These are phyloP conservation scores for Sterrhoptilus dennistouni DNA, from an alignment of 2,113 vertebrate species.

Conservation along the genomic window DNA sequence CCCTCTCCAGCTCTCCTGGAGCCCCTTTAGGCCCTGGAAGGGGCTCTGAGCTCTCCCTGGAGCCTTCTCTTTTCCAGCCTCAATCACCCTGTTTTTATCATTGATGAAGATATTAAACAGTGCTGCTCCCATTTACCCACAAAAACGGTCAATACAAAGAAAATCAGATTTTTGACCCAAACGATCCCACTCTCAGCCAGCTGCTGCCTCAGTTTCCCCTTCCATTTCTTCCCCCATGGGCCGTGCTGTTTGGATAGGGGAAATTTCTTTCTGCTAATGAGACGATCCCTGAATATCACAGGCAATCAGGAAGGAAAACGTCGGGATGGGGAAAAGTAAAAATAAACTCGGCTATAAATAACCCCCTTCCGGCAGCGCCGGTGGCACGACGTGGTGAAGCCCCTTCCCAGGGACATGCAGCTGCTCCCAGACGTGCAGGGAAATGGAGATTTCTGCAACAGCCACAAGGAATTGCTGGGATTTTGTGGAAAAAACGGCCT, in stretches of 20 bases:
- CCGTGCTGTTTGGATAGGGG: neutral
- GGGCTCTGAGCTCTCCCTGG: neutral
- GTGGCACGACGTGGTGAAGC: neutral
- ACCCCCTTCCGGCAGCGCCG: neutral
- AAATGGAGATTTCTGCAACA: neutral
- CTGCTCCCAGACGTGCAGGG: neutral
- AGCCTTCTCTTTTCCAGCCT: neutral
- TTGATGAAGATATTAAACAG: neutral
- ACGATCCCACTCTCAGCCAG: accelerated
- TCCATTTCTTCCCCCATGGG: neutral
- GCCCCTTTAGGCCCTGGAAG: accelerated
- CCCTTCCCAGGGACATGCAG: slow-evolving; percentile 27
- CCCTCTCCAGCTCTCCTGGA: neutral
- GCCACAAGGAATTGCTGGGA: neutral
- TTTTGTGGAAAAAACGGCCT: neutral
- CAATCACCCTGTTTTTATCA: neutral
- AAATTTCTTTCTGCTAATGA: slow-evolving; percentile 18
- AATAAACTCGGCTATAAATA: slow-evolving; percentile 53
- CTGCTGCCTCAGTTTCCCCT: neutral
- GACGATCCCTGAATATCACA: neutral
- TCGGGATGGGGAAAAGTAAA: slow-evolving; percentile 19
- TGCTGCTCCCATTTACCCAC: no score
- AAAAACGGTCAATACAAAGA: accelerated
- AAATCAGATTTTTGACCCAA: neutral
- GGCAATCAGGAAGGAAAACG: slow-evolving; percentile 41